Percentiles rank a stretch among this genome's conserved stretches.
Evolutionary conservation across 2,113 vertebrate genomes (phyloP).

Genomic region (Xenus cinereus): DNA sequence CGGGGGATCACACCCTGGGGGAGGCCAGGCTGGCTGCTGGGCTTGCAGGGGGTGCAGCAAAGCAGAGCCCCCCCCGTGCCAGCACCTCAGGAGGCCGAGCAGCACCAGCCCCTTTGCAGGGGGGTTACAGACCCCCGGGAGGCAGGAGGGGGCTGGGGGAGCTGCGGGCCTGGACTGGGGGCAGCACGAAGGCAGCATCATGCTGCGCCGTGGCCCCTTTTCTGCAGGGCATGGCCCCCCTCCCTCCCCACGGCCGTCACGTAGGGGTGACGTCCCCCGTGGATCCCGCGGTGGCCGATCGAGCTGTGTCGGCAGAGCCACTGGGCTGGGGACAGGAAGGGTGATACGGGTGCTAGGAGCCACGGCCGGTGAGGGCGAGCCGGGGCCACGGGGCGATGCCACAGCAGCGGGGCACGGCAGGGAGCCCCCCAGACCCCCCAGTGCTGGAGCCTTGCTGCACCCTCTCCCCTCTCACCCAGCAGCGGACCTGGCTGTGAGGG

Average conservation of each 20-base stretch:
- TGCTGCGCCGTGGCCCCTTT: not conserved
- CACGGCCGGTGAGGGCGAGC: not conserved
- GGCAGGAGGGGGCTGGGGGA: not conserved
- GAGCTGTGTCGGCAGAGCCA: not conserved
- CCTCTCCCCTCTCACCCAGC: no score
- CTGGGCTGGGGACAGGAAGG: not conserved
- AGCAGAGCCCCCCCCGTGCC: not conserved
- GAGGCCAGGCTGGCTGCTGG: not conserved
- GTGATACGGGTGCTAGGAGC: not conserved
- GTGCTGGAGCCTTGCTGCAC: not conserved
- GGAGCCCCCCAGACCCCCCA: rapidly evolving
- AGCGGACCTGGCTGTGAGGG: not conserved
- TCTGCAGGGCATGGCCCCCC: not conserved
- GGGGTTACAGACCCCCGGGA: not conserved
- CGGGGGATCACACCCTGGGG: not conserved
- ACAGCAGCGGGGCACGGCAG: not conserved
- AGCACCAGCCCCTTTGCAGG: no score
- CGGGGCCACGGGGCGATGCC: not conserved
- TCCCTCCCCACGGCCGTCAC: not conserved
- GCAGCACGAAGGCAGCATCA: not conserved
- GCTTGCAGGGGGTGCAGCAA: not conserved
- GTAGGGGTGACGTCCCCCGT: not conserved
- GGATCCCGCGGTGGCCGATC: not conserved
- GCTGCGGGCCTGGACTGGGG: not conserved
- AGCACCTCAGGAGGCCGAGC: not conserved